phyloP scores from a whole-genome alignment of 1,140 invertebrate genomes.

The Zophobas atratus region DNA sequence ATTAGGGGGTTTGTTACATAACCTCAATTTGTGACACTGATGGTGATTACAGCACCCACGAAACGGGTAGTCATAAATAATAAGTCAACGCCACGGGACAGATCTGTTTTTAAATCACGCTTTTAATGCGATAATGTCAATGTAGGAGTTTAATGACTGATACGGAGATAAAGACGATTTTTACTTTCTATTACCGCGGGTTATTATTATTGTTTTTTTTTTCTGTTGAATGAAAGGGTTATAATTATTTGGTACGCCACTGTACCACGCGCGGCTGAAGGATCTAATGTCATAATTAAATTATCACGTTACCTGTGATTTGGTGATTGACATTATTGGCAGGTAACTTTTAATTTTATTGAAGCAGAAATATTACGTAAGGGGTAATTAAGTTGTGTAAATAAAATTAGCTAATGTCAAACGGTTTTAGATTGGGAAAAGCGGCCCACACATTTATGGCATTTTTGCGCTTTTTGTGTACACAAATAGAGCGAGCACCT shows the following conservation, averaged over 20 bases:
- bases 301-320: constrained; percentile 10
- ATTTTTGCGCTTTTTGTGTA: constrained; percentile 11
- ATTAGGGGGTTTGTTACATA: background rate
- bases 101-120: no score
- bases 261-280: background rate
- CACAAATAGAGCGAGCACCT: background rate
- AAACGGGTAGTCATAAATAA: background rate
- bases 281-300: constrained; percentile 17
- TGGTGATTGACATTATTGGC: constrained; percentile 11
- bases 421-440: background rate
- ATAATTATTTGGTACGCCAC: background rate
- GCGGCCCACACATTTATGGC: background rate
- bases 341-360: constrained; percentile 8
- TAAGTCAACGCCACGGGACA: background rate
- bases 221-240: background rate
- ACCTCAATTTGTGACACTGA: background rate
- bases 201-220: background rate
- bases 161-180: constrained; percentile 5
- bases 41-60: background rate
- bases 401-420: constrained; percentile 3
- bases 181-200: background rate
- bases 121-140: constrained; percentile 13
- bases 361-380: constrained; percentile 1
- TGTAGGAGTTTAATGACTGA: constrained; percentile 8
- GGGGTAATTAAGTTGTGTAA: background rate